A percentile compares a stretch with the other conserved stretches of the same genome.
These are phyloP conservation scores for Phylloscopus trochilus DNA, from an alignment of 2,113 vertebrate genomes.

Conservation along the genomic window DNA sequence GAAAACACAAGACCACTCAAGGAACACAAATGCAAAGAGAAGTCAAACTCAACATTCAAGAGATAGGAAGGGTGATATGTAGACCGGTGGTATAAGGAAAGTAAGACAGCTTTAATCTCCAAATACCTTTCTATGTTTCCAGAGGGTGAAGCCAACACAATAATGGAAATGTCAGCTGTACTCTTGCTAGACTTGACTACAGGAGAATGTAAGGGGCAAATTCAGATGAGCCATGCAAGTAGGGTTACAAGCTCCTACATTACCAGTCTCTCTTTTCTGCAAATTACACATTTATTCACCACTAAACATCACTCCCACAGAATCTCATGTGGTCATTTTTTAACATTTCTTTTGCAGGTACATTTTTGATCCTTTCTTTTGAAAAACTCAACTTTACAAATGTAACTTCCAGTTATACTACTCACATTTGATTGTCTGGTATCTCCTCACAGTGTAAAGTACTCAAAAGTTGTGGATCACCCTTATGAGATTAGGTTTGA, in stretches of 20 bases:
- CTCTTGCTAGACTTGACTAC: background rate
- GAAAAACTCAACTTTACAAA: background rate
- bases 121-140: background rate
- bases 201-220: background rate
- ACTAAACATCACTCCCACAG: background rate
- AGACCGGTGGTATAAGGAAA: background rate
- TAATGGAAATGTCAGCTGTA: background rate
- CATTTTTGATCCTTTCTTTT: background rate
- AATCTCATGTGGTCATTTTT: background rate
- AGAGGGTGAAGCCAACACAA: background rate
- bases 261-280: background rate
- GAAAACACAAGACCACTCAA: background rate
- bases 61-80: background rate
- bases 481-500: background rate
- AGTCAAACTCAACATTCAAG: background rate
- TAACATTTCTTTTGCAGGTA: background rate
- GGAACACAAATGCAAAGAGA: background rate
- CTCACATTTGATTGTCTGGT: background rate
- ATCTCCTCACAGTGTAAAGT: background rate
- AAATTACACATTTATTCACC: background rate
- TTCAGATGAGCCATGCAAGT: background rate
- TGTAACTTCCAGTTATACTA: background rate
- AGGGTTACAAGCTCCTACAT: background rate
- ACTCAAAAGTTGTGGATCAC: background rate
- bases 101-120: background rate